Conservation (phyloP, 2,113 vertebrate genomes). For the Crotalus tigris region DNA sequence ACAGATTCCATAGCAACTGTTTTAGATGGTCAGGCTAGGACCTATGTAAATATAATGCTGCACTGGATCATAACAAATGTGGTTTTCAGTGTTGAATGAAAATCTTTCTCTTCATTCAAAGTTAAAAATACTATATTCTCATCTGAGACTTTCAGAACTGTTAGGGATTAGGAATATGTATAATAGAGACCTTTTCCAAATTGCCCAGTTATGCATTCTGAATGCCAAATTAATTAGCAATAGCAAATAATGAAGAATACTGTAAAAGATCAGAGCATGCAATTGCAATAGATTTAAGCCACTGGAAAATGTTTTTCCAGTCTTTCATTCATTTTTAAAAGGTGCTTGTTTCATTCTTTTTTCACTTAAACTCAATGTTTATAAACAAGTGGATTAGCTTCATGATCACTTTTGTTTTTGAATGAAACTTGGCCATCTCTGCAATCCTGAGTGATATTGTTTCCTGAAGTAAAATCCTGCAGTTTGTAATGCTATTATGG, state of each 20-base stretch:
- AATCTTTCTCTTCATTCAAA: not conserved
- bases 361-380: not conserved
- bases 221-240: not conserved
- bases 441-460: not conserved
- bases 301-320: not conserved
- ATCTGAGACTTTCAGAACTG: not conserved
- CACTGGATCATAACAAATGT: not conserved
- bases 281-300: not conserved
- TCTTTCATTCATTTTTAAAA: not conserved
- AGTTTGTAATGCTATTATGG: not conserved
- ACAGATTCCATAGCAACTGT: not conserved
- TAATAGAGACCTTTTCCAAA: not conserved
- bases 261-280: not conserved
- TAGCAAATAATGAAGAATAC: not conserved
- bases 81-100: not conserved
- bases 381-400: not conserved
- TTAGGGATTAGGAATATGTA: not conserved
- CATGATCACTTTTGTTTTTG: not conserved
- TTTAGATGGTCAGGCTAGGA: not conserved
- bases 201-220: not conserved
- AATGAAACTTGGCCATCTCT: not conserved
- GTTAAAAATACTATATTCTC: not conserved
- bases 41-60: not conserved
- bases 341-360: not conserved
- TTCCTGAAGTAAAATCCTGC: not conserved